Evolutionary conservation across 1,140 invertebrate genomes (phyloP).

Genomic region (Nixonia krombeini): DNA sequence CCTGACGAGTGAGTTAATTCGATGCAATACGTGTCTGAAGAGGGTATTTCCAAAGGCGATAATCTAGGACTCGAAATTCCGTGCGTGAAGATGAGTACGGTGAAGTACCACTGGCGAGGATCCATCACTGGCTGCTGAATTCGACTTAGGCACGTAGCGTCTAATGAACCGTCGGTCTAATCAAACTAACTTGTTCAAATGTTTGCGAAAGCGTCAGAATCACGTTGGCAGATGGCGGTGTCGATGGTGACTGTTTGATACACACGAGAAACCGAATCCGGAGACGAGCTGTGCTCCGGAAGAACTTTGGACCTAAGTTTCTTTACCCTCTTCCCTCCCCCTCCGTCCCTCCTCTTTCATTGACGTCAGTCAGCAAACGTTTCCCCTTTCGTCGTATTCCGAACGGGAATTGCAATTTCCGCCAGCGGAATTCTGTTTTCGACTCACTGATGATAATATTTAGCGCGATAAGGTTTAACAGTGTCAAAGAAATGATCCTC

Average conservation of each 20-base stretch:
- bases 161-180: constrained; percentile 55
- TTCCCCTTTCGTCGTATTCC: constrained; percentile 2
- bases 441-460: constrained; percentile 26
- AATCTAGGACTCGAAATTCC: too few relatives aligned
- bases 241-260: constrained; percentile 43
- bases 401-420: constrained; percentile 29
- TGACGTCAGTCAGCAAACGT: too few relatives aligned
- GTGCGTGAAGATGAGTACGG: too few relatives aligned
- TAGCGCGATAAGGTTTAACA: constrained; percentile 28
- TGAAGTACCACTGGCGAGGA: too few relatives aligned
- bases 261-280: constrained; percentile 52
- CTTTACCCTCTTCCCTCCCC: constrained; percentile 10
- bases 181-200: constrained; percentile 56
- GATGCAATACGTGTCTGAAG: too few relatives aligned
- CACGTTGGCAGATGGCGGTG: constrained; percentile 27
- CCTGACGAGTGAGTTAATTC: too few relatives aligned
- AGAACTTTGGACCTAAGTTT: constrained; percentile 33
- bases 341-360: constrained; percentile 2
- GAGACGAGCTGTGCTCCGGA: constrained; percentile 37
- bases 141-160: constrained; percentile 27
- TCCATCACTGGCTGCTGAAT: neutral
- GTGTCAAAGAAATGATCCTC: constrained; percentile 21
- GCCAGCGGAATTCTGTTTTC: constrained; percentile 19
- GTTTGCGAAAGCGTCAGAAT: constrained; percentile 51
- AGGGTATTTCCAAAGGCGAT: too few relatives aligned